phyloP scores from a whole-genome alignment of 2,113 vertebrate genomes.

The Geococcyx californianus region DNA sequence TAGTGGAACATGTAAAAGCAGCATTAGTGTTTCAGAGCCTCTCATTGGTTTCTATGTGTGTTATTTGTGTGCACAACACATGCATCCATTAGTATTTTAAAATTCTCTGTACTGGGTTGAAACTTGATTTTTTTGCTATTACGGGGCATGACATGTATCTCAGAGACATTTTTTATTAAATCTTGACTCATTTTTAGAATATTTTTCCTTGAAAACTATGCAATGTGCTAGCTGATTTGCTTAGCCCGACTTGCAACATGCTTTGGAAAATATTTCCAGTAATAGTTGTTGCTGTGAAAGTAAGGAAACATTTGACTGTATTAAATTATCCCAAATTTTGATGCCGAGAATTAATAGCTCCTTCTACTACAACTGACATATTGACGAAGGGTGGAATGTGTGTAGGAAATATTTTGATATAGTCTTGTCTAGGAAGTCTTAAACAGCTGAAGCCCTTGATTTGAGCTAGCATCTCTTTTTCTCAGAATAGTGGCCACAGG shows the following conservation, averaged over 20 bases:
- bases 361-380: not conserved
- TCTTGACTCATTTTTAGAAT: conserved; percentile 41
- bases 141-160: conserved; percentile 23
- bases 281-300: conserved; percentile 19
- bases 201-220: not conserved
- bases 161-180: conserved; percentile 51
- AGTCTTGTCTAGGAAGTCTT: conserved; percentile 18
- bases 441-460: not conserved
- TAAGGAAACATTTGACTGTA: not conserved
- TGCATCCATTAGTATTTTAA: conserved; percentile 62
- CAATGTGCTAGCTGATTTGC: not conserved
- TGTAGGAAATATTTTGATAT: conserved; percentile 30
- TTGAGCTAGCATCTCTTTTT: not conserved
- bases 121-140: conserved; percentile 50
- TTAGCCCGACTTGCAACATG: not conserved
- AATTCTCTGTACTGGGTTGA: conserved; percentile 24
- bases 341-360: conserved; percentile 20
- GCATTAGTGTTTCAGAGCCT: not conserved
- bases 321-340: not conserved
- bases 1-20: not conserved
- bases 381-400: conserved; percentile 24
- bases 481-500: not conserved
- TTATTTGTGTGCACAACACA: not conserved
- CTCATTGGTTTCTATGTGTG: not conserved
- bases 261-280: not conserved